Percentiles rank a stretch among this genome's conserved stretches.
Evolutionary conservation across 2,888 invertebrate species (phyloP).

Genomic region (Lacanobia wlatinum): DNA sequence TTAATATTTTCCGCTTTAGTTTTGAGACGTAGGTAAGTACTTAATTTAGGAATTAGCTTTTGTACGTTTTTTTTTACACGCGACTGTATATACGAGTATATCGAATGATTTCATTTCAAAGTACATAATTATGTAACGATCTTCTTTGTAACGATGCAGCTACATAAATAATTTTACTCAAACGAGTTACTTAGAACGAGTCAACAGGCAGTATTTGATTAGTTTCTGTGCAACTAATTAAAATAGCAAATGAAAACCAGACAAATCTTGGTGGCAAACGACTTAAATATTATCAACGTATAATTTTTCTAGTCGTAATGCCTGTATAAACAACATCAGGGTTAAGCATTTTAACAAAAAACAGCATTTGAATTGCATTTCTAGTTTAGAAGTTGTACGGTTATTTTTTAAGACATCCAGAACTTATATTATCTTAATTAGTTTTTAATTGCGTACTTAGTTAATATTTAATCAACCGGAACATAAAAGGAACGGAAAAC

Average conservation of each 20-base stretch:
- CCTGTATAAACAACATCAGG: neutral
- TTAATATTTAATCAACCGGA: constrained; percentile 44
- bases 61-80: neutral
- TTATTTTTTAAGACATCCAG: neutral
- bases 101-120: neutral
- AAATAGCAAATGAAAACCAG: neutral
- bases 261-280: neutral
- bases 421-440: constrained; percentile 11
- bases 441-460: constrained; percentile 11
- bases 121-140: neutral
- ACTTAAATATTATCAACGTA: neutral
- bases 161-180: neutral
- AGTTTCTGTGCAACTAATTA: neutral
- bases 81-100: neutral
- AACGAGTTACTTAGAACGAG: neutral
- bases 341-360: neutral
- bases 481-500: constrained; percentile 41
- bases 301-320: neutral
- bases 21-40: too few species aligned
- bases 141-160: neutral
- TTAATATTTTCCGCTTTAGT: neutral
- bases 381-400: neutral
- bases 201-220: neutral
- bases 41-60: too few species aligned
- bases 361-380: constrained; percentile 32